A percentile compares a stretch with the other conserved stretches of the same genome.
Evolutionary conservation across 2,888 invertebrate species (phyloP).

Genomic region (Morinoia aosen): DNA sequence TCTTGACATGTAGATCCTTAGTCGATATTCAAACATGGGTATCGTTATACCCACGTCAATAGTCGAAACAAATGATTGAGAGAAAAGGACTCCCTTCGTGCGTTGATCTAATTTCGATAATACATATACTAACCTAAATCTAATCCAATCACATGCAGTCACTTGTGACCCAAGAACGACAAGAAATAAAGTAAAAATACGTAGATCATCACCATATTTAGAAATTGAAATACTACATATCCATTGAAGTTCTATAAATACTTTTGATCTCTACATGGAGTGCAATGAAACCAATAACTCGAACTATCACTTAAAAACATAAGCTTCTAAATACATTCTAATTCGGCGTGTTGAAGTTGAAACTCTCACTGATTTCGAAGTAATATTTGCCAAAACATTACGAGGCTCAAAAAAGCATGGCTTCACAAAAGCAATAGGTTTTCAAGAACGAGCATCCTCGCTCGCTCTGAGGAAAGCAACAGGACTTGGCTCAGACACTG

Average conservation of each 20-base stretch:
- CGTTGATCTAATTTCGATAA: no score
- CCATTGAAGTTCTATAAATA: background rate
- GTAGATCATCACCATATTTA: background rate
- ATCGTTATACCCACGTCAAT: no score
- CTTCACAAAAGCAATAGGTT: background rate
- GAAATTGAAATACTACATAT: background rate
- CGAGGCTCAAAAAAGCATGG: background rate
- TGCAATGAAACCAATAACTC: background rate
- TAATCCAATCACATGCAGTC: background rate
- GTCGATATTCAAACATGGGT: no score
- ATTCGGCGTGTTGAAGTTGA: background rate
- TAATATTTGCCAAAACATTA: background rate
- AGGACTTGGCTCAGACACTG: no score
- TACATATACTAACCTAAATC: no score
- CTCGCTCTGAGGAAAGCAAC: no score
- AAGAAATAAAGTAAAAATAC: background rate
- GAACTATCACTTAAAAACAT: background rate
- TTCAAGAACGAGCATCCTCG: background rate
- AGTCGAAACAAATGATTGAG: no score
- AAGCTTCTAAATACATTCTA: background rate
- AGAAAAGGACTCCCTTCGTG: no score
- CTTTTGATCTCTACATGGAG: background rate
- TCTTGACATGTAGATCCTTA: no score
- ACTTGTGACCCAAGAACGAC: background rate
- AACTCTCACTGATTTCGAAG: background rate